phyloP scores from a whole-genome alignment of 2,888 invertebrate species.

The Melipona beecheii region DNA sequence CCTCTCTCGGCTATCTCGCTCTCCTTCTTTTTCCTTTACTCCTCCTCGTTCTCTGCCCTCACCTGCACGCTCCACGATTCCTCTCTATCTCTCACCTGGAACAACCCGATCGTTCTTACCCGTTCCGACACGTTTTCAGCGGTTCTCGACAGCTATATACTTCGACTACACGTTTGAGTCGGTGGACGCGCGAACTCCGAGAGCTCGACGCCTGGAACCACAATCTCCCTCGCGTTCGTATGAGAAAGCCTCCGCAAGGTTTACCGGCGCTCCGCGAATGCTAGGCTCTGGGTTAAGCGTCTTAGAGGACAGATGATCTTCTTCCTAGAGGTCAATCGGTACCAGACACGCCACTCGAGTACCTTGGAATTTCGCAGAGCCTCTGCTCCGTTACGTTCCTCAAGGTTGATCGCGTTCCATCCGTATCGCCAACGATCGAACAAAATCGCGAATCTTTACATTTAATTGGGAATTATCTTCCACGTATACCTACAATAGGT shows the following conservation, averaged over 20 bases:
- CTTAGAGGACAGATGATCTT: constrained; percentile 52
- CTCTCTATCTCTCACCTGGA: constrained; percentile 3
- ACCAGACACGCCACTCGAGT: neutral
- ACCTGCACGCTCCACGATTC: neutral
- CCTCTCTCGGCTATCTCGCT: constrained; percentile 63
- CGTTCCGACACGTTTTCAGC: constrained; percentile 28
- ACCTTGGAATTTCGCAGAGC: constrained; percentile 14
- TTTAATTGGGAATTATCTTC: neutral
- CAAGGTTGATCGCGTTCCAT: constrained; percentile 23
- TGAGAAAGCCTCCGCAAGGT: constrained; percentile 41
- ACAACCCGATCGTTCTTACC: constrained; percentile 20
- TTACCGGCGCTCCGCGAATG: neutral
- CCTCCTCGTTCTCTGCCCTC: constrained; percentile 24
- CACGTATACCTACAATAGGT: neutral
- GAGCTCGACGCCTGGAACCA: constrained; percentile 66
- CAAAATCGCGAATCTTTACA: neutral
- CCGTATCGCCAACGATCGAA: neutral
- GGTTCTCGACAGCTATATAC: constrained; percentile 17
- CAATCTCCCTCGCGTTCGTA: constrained; percentile 42
- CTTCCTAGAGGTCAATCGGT: constrained; percentile 53
- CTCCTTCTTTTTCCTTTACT: constrained; percentile 58
- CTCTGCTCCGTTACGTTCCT: neutral
- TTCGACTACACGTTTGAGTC: constrained; percentile 13
- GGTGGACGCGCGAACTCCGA: constrained; percentile 53
- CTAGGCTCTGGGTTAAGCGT: constrained; percentile 37